phyloP scores from a whole-genome alignment of 2,888 invertebrate species.

The Lasioglossum calceatum region DNA sequence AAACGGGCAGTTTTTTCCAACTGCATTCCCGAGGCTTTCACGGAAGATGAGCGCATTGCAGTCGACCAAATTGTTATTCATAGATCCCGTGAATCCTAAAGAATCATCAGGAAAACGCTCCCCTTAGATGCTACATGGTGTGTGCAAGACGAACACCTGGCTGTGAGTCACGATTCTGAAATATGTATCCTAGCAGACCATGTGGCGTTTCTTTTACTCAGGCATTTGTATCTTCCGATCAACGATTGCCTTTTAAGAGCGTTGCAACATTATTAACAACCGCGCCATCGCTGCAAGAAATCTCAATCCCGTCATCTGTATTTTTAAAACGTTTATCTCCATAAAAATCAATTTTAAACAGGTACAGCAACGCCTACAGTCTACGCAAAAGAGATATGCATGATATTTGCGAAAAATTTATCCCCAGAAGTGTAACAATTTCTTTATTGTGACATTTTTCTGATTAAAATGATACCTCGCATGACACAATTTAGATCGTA shows the following conservation, averaged over 20 bases:
- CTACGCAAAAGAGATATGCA: not conserved
- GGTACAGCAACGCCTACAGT: not conserved
- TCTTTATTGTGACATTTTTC: not conserved
- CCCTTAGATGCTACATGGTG: constrained; percentile 23
- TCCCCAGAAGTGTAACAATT: not conserved
- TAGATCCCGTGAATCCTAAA: constrained; percentile 7
- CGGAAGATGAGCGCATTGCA: constrained; percentile 7
- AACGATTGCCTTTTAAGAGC: not conserved
- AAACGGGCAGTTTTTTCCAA: not conserved
- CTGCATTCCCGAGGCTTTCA: not conserved
- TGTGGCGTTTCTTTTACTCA: constrained; percentile 39
- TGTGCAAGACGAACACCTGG: constrained; percentile 52
- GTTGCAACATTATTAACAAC: constrained; percentile 11
- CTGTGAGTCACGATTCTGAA: constrained; percentile 50
- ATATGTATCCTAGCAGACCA: constrained; percentile 37
- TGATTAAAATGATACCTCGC: not conserved
- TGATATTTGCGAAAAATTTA: not conserved
- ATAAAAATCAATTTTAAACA: not conserved
- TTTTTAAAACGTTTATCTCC: not conserved
- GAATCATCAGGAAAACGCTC: constrained; percentile 24
- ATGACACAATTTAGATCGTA: fast-evolving
- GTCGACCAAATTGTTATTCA: not conserved
- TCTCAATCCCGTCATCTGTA: not conserved
- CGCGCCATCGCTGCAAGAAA: not conserved
- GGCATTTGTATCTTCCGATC: constrained; percentile 19